Evolutionary conservation across 2,113 vertebrate genomes (phyloP).

Genomic region (Australoheros scitulus): DNA sequence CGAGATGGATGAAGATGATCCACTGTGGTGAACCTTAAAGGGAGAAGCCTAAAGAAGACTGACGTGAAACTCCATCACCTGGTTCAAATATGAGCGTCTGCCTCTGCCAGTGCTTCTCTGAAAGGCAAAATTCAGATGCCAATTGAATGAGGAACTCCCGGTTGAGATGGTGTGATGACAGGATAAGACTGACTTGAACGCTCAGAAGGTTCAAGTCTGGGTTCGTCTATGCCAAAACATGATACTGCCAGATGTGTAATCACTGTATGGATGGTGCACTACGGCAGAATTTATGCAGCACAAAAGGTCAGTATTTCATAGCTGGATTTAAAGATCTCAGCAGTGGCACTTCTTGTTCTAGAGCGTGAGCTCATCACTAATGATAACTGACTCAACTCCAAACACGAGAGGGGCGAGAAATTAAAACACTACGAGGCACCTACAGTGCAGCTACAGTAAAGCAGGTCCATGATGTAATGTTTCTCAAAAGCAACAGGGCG

Average conservation of each 20-base stretch:
- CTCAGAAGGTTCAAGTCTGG: constrained; percentile 61
- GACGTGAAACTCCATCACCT: constrained; percentile 69
- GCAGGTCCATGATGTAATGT: constrained; percentile 75
- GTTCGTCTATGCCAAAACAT: constrained; percentile 45
- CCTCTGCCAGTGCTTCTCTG: constrained; percentile 51
- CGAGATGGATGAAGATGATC: background rate
- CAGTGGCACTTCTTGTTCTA: constrained; percentile 35
- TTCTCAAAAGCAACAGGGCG: constrained; percentile 64
- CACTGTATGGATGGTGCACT: constrained; percentile 29
- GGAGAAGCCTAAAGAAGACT: constrained; percentile 22
- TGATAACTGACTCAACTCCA: constrained; percentile 63
- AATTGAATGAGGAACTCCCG: constrained; percentile 60
- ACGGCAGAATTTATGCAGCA: background rate
- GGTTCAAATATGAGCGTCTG: constrained; percentile 62
- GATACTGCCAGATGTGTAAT: constrained; percentile 66
- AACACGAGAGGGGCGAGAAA: constrained; percentile 53
- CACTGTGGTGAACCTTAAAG: background rate
- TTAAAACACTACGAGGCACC: constrained; percentile 57
- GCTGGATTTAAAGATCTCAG: constrained; percentile 2
- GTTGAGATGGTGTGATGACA: constrained; percentile 66
- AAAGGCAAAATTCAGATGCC: constrained; percentile 51
- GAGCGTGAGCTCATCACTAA: constrained; percentile 60
- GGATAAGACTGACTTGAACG: constrained; percentile 62
- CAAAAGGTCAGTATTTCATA: constrained; percentile 15
- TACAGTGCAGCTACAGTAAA: constrained; percentile 59